Conservation (phyloP, 2,113 vertebrate genomes). For the Ciconia stormi region DNA sequence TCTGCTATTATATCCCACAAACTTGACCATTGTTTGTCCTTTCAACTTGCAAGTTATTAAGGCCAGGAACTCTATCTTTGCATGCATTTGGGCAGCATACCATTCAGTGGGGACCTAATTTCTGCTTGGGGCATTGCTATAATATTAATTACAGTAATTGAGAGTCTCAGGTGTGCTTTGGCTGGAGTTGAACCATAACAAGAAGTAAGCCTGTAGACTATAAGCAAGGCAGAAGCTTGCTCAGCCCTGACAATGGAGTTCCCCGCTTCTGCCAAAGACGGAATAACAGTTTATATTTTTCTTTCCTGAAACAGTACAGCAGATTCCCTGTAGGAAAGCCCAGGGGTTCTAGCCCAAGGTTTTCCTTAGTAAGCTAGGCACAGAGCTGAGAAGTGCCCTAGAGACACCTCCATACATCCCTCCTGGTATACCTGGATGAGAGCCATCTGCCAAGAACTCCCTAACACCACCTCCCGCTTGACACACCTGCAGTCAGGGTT, state of each 20-base stretch:
- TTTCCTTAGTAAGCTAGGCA: neutral
- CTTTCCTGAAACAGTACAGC: neutral
- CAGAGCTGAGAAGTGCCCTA: neutral
- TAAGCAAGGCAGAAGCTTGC: neutral
- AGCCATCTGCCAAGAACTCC: neutral
- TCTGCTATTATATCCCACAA: slow-evolving; percentile 8
- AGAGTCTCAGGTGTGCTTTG: slow-evolving; percentile 39
- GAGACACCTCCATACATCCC: neutral
- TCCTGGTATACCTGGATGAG: neutral
- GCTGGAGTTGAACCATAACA: neutral
- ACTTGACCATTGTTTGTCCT: slow-evolving; percentile 24
- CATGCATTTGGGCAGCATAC: neutral
- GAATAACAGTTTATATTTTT: neutral
- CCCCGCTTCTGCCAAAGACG: neutral
- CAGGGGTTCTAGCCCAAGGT: neutral
- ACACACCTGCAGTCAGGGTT: neutral
- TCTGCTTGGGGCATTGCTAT: neutral
- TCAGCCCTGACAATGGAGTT: neutral
- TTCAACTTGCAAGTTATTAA: slow-evolving; percentile 9
- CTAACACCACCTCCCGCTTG: neutral
- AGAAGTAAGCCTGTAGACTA: neutral
- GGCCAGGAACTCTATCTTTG: neutral
- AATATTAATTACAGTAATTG: slow-evolving; percentile 13
- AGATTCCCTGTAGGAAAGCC: neutral
- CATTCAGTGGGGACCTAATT: slow-evolving; percentile 20